Evolutionary conservation across 2,797 vertebrate genomes (phyloP).

Genomic region (Brachyalestes nurse): DNA sequence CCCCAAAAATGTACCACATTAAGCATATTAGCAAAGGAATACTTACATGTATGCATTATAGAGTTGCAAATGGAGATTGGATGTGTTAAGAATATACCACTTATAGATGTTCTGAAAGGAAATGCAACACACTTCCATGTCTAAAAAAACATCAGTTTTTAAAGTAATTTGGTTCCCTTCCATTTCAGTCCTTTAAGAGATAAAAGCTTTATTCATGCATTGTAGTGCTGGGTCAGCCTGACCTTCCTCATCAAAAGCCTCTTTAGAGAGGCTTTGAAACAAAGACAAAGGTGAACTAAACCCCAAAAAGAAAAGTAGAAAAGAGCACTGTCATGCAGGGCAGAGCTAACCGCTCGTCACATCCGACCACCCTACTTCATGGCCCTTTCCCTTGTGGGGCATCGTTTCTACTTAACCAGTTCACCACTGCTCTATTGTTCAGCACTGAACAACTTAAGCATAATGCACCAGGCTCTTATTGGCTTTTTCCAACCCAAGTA

Average conservation of each 20-base stretch:
- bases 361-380: slow-evolving; percentile 32
- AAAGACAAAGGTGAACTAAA: slow-evolving; percentile 64
- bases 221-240: slow-evolving; percentile 72
- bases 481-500: slow-evolving; percentile 77
- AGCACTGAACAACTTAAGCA: slow-evolving; percentile 46
- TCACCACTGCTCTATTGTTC: slow-evolving; percentile 53
- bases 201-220: slow-evolving; percentile 52
- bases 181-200: slow-evolving; percentile 34
- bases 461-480: slow-evolving; percentile 66
- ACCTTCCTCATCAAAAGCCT: slow-evolving; percentile 76
- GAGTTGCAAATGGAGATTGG: neutral
- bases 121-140: neutral
- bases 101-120: neutral
- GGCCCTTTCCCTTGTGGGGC: neutral
- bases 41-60: neutral
- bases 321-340: slow-evolving; percentile 43
- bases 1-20: neutral
- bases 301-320: slow-evolving; percentile 27
- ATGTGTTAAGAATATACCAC: neutral
- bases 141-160: neutral
- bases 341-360: slow-evolving; percentile 42
- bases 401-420: slow-evolving; percentile 15
- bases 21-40: neutral
- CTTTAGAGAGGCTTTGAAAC: slow-evolving; percentile 58
- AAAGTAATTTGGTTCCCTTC: slow-evolving; percentile 41